Conservation (phyloP, 1,140 invertebrate species). For the Scaptodrosophila lebanonensis region DNA sequence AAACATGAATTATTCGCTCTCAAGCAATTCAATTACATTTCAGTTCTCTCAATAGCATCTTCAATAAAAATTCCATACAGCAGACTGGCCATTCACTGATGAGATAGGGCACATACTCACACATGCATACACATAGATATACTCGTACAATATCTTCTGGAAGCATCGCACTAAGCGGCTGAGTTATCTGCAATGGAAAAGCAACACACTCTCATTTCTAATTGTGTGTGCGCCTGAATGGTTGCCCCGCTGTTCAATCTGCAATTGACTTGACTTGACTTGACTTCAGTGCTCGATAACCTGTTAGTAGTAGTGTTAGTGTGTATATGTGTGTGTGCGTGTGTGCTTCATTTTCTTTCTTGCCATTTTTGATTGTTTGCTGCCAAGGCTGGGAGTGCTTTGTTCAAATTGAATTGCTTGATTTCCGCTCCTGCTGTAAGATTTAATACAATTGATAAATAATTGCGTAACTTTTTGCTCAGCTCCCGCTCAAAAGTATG, state of each 20-base stretch:
- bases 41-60: too few relatives aligned
- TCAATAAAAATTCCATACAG: constrained; percentile 5
- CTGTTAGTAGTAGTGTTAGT: not conserved
- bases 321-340: too few relatives aligned
- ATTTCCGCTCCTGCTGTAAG: constrained; percentile 54
- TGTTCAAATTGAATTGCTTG: constrained; percentile 58
- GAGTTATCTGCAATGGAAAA: constrained; percentile 31
- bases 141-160: constrained; percentile 9
- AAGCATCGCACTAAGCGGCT: constrained; percentile 23
- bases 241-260: constrained; percentile 7
- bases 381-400: constrained; percentile 29
- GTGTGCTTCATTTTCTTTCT: not conserved
- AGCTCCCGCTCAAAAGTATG: too few relatives aligned
- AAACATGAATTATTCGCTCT: too few relatives aligned
- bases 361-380: constrained; percentile 43
- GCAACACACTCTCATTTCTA: constrained; percentile 12
- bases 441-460: constrained; percentile 66
- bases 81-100: constrained; percentile 33
- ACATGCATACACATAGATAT: too few relatives aligned
- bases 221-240: constrained; percentile 8
- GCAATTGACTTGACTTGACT: constrained; percentile 1
- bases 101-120: constrained; percentile 37
- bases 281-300: too few relatives aligned
- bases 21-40: too few relatives aligned
- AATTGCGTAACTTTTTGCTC: not conserved